Conservation (phyloP, 1,140 invertebrate genomes). For the Epicauta chinensis region DNA sequence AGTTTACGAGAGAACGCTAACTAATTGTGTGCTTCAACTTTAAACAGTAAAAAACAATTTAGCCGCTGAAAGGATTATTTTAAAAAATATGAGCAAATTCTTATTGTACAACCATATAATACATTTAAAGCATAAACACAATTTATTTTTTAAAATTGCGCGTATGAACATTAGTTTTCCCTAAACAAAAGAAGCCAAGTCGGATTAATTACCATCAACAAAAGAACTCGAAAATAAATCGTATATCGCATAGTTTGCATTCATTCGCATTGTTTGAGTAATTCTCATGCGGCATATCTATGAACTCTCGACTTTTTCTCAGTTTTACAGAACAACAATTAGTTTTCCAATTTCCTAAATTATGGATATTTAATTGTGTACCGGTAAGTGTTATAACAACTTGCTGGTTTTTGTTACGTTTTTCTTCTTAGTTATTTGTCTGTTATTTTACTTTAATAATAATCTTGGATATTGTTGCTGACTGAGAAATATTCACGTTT, state of each 20-base stretch:
- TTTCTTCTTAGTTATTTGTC: too few relatives aligned
- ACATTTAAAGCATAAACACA: conserved; percentile 15
- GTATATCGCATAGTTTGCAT: conserved; percentile 17
- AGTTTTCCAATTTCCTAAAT: neutral
- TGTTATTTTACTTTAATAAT: too few relatives aligned
- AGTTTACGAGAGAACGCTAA: too few relatives aligned
- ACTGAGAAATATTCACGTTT: conserved; percentile 13
- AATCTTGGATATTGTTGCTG: too few relatives aligned
- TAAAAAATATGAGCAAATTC: neutral
- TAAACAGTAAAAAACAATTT: neutral
- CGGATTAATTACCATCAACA: conserved; percentile 14
- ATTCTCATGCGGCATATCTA: conserved; percentile 1
- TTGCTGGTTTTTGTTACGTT: too few relatives aligned
- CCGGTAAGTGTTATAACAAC: neutral
- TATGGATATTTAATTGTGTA: neutral
- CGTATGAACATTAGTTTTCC: conserved; percentile 16
- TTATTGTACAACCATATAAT: conserved; percentile 3
- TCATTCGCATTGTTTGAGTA: conserved; percentile 14
- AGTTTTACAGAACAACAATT: neutral
- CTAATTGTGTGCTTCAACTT: too few relatives aligned
- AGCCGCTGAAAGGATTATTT: conserved; percentile 5
- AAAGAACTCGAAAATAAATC: conserved; percentile 14
- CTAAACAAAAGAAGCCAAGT: conserved; percentile 13
- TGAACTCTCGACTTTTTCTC: neutral
- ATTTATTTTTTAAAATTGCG: conserved; percentile 18